Evolutionary conservation across 1,140 invertebrate species (phyloP).

Genomic region (Bombus confusus): DNA sequence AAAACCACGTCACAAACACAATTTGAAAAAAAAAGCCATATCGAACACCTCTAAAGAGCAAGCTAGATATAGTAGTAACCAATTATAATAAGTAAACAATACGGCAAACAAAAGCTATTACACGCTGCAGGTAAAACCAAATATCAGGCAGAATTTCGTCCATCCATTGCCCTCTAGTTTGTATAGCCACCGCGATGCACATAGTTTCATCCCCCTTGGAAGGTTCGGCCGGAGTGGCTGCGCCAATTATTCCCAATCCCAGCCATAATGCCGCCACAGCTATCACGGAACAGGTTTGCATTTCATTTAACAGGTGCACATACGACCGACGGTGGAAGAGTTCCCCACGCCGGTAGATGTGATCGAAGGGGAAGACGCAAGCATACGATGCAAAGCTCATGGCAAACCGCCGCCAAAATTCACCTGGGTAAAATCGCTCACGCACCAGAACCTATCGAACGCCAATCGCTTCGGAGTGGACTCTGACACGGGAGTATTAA

Average conservation of each 20-base stretch:
- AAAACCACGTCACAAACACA: no score
- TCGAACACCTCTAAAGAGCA: neutral
- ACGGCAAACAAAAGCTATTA: neutral
- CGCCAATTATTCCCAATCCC: conserved; percentile 25
- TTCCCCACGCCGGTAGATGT: conserved; percentile 85
- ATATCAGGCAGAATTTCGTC: neutral
- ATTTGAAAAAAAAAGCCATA: no score
- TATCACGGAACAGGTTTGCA: conserved; percentile 1
- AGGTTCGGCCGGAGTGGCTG: neutral
- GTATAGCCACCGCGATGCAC: neutral
- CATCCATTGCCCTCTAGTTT: neutral
- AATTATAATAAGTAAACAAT: neutral
- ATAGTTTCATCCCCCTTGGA: no score
- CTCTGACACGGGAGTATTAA: conserved; percentile 86
- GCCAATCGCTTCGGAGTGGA: conserved; percentile 90
- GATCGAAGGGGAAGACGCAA: conserved; percentile 89
- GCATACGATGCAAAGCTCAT: conserved; percentile 88
- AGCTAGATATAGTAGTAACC: neutral
- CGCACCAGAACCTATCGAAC: conserved; percentile 86
- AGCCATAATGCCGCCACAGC: neutral
- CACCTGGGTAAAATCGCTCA: conserved; percentile 89
- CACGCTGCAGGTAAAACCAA: neutral
- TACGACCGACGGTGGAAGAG: conserved; percentile 87
- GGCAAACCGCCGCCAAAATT: conserved; percentile 92
- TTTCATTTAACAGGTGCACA: conserved; percentile 86